These are phyloP conservation scores for Arctopsyche grandis DNA, from an alignment of 1,140 invertebrate species.

Conservation along the genomic window DNA sequence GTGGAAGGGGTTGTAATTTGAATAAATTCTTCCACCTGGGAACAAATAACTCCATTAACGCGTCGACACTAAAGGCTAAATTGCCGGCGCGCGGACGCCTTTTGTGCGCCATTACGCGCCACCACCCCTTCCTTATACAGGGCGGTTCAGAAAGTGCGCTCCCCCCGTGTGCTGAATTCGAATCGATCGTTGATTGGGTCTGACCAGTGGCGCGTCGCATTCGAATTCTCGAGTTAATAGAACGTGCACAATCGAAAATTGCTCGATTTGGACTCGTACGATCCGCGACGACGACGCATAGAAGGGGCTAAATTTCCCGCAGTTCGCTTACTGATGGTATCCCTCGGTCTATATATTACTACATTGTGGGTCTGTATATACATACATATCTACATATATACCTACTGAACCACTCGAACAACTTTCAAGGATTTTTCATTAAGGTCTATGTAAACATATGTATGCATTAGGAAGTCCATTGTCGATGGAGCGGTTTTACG, in stretches of 20 bases:
- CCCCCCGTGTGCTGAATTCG: background rate
- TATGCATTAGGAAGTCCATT: no score
- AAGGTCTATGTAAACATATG: no score
- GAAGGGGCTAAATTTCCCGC: no score
- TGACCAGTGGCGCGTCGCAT: no score
- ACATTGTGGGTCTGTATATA: no score
- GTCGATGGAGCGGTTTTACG: no score
- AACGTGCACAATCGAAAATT: slow-evolving; percentile 16
- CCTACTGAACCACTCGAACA: no score
- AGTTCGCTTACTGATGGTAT: no score
- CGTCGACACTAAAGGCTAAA: background rate
- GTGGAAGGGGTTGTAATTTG: slow-evolving; percentile 11
- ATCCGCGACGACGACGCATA: no score
- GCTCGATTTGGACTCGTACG: background rate
- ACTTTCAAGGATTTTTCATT: no score
- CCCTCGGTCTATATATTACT: no score
- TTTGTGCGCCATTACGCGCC: slow-evolving; percentile 14
- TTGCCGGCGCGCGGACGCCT: slow-evolving; percentile 9
- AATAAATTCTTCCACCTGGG: slow-evolving; percentile 33
- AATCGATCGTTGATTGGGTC: background rate
- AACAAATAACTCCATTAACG: slow-evolving; percentile 36
- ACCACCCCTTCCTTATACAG: background rate
- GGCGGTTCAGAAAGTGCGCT: background rate
- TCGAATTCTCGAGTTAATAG: background rate
- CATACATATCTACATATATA: no score